phyloP scores from a whole-genome alignment of 2,888 invertebrate genomes.

The Tryphoninae sp. region DNA sequence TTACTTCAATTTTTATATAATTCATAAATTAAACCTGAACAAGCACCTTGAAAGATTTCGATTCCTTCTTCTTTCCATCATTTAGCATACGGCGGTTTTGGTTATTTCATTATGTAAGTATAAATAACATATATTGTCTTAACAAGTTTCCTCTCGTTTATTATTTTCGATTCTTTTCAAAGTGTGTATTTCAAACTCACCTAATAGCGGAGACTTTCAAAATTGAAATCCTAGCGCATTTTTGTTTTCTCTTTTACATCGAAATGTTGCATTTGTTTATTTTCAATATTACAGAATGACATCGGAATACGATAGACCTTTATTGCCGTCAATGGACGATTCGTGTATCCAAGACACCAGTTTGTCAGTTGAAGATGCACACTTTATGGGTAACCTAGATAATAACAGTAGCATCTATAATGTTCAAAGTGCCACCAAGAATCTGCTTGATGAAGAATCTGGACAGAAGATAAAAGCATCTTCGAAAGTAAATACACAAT shows the following conservation, averaged over 20 bases:
- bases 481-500: constrained; percentile 1
- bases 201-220: background rate
- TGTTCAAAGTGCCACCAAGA: constrained; percentile 42
- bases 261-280: background rate
- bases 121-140: background rate
- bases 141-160: no score
- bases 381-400: constrained; percentile 59
- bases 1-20: constrained; percentile 48
- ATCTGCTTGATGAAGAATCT: constrained; percentile 62
- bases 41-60: constrained; percentile 21
- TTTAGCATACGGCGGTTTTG: background rate
- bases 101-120: constrained; percentile 42
- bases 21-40: background rate
- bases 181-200: background rate
- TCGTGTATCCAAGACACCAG: constrained; percentile 12
- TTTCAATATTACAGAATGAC: constrained; percentile 57
- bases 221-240: background rate
- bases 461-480: constrained; percentile 35
- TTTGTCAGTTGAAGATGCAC: constrained; percentile 58
- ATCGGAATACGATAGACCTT: constrained; percentile 47
- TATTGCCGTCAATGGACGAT: constrained; percentile 42
- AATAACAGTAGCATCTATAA: constrained; percentile 34
- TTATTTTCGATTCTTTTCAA: background rate
- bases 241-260: background rate
- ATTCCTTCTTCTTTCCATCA: constrained; percentile 18